Evolutionary conservation across 2,888 invertebrate species (phyloP), one percentile per base, ranked within the genome.

Genomic region (Agrotis clavis): DNA sequence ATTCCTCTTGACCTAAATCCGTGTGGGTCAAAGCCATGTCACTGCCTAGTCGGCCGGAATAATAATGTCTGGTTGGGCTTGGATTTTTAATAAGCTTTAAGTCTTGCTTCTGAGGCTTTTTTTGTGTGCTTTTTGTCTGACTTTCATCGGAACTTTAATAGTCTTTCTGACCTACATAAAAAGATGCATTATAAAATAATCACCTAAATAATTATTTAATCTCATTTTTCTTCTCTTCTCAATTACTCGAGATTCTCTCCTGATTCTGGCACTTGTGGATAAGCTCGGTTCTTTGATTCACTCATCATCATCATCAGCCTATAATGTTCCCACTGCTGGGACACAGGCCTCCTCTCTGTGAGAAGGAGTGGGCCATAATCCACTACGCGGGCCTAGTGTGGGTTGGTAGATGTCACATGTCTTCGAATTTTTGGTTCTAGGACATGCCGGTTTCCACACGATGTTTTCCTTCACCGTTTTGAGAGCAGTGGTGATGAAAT

Each of bases 1-100:
- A 94, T 94, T 92, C 92, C 91, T 92, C 94, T 94, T 95, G 95
- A 95, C 95, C 94, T 85, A 93, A 92, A 93, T 94, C 87, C 86
- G 83, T 47, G 66, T 81, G 83, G 95, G 95, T 95, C 94, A 94
- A 95, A 94, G 94, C 92, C 95, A 90, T 90, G 93, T 91, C 90
- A 86, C 89, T 81, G 86, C 86, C 83, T 77, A 86, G 86, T 74
- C 86, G 85, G 74, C 82, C 89, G 79, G 92, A 91, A 93, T 93
- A 83, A 79, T 68, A 82, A 86, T 87, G 81, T 79, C 54, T 64
- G 50, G 21, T 74, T 63, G 54, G 70, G 66, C 72, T 82, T 77
- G 67, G 57, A 65, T 70, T 82, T 78, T 82, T 77, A 75, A 75
- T 75, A 74, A 75, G 73, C 71, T 72, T 53, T 30, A 18, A 41